phyloP scores from a whole-genome alignment of 1,140 invertebrate species.

The Bombus difficillimus region DNA sequence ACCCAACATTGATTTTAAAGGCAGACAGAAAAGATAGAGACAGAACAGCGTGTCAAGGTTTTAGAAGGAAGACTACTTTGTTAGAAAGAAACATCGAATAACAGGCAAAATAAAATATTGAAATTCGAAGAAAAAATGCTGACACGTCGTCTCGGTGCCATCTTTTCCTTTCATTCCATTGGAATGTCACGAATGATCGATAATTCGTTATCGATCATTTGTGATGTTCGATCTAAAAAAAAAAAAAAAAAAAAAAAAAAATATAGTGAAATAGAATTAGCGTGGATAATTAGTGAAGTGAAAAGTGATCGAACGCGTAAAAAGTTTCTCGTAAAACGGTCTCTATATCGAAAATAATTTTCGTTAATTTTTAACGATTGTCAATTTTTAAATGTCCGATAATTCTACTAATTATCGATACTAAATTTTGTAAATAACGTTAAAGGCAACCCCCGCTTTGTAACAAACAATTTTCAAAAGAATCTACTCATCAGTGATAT shows the following conservation, averaged over 20 bases:
- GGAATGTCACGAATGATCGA: not conserved
- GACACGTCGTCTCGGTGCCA: conserved; percentile 11
- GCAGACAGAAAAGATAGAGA: conserved; percentile 39
- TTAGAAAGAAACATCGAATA: conserved; percentile 6
- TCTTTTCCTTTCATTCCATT: conserved; percentile 3
- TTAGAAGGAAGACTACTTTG: not conserved
- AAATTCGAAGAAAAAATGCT: not conserved
- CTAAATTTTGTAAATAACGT: too few relatives aligned
- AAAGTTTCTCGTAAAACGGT: not conserved
- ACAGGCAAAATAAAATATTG: conserved; percentile 11
- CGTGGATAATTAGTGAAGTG: conserved; percentile 8
- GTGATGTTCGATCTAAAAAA: not conserved
- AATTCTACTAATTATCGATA: not conserved
- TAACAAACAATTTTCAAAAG: too few relatives aligned
- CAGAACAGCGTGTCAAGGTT: conserved; percentile 20
- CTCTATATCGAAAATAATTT: not conserved
- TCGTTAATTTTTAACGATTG: too few relatives aligned
- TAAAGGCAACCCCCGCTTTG: too few relatives aligned
- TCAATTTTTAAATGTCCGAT: not conserved
- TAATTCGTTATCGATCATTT: not conserved
- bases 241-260: conserved; percentile 10
- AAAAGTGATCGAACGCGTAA: conserved; percentile 4
- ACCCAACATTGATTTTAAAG: not conserved
- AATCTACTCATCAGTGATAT: too few relatives aligned
- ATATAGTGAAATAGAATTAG: conserved; percentile 9